Base-by-base conservation (phyloP, 2,797 vertebrate species). In the Peromyscus aztecus region DNA sequence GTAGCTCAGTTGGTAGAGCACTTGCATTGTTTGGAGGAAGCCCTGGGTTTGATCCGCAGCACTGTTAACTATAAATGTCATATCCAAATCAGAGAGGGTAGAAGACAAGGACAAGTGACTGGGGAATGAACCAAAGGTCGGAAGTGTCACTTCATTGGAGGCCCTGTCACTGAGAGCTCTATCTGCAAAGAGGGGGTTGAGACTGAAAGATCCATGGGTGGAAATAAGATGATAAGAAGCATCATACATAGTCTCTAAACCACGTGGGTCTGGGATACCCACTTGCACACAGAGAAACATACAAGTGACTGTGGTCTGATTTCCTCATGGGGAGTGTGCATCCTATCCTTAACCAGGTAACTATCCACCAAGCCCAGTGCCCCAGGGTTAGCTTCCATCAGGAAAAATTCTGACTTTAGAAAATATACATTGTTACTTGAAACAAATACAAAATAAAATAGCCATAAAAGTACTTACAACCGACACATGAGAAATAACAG, bases 361-460 rank as follows among this genome's bases (percentile, higher is more conserved):
- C 37, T 34, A 49, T 34, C 52, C 73, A 86, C 52, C 4, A 49
- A 49, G 1, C 37, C 23, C 12, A 29, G 57, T 63, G 37, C 40
- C 27, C 21, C 14, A 76, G 1, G 7, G 55, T 78, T 83, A 43
- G 29, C 40, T 90, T 93, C 46, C 37, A 46, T 71, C 6, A 0
- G 59, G 24, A 65, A 65, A 21, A 34, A 34, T 13, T 46, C 59
- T 46, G 29, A 84, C 49, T 49, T 85, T 49, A 85, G 43, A 52
- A 85, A 69, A 49, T 65, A 65, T 34, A 19, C 24, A 21, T 9
- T 34, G 40, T 65, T 65, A 6, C 29, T 24, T 52, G 75, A 87
- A 94, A 86, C 34, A 95, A 69, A 49, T 73, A 13, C 5, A 43
- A 49, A 73, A 76, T 46, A 86, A 94, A 55, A 92, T 71, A 81